Evolutionary conservation across 2,888 invertebrate genomes (phyloP).

Genomic region (Quadroppia sp.): DNA sequence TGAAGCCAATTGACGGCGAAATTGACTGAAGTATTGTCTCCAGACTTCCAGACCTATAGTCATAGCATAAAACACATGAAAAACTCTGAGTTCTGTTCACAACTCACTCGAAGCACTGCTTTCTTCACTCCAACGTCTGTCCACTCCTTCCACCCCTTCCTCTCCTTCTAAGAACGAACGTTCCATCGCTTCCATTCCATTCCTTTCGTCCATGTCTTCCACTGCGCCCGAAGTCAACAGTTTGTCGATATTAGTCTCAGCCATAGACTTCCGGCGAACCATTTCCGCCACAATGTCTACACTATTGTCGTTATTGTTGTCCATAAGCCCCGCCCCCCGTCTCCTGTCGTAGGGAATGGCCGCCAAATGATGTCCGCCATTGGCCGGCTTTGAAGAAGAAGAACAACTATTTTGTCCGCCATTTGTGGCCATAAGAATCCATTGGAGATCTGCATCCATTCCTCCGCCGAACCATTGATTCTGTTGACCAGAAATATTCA

Average conservation of each 20-base stretch:
- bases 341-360: background rate
- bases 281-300: background rate
- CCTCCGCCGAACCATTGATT: slow-evolving; percentile 52
- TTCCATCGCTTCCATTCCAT: background rate
- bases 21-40: slow-evolving; percentile 41
- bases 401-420: too few species aligned
- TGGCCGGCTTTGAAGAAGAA: too few species aligned
- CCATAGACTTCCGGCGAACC: background rate
- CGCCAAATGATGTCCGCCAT: too few species aligned
- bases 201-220: background rate
- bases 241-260: background rate
- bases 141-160: background rate
- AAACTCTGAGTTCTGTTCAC: background rate
- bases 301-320: too few species aligned
- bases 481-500: slow-evolving; percentile 59
- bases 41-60: slow-evolving; percentile 35
- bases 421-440: slow-evolving; percentile 62
- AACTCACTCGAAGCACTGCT: background rate
- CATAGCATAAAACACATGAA: background rate
- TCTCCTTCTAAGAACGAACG: background rate
- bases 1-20: slow-evolving; percentile 40
- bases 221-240: background rate
- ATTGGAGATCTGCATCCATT: slow-evolving; percentile 67
- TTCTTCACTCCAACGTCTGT: background rate
- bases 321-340: background rate